Percentiles rank a stretch among this genome's conserved stretches.
phyloP scores from a whole-genome alignment of 2,797 vertebrate genomes.

The Chiroxiphia lanceolata region DNA sequence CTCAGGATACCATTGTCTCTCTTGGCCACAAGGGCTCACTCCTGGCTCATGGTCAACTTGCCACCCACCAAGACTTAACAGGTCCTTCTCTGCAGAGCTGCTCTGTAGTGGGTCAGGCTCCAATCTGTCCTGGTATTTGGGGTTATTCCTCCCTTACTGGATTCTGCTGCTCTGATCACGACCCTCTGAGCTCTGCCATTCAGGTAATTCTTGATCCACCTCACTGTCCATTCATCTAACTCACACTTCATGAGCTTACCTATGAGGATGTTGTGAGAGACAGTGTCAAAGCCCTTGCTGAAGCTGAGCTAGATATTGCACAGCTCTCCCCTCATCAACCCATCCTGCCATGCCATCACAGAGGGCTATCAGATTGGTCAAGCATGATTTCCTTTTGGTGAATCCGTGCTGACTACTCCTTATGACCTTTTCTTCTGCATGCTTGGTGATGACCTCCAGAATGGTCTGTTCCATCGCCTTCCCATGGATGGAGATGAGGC shows the following conservation, averaged over 20 bases:
- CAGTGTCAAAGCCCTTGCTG: neutral
- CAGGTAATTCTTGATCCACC: neutral
- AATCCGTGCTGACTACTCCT: neutral
- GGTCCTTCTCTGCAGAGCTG: neutral
- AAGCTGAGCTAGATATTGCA: neutral
- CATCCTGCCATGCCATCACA: neutral
- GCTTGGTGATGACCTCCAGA: neutral
- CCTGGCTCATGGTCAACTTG: neutral
- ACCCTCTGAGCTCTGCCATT: neutral
- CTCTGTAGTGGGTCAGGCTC: neutral
- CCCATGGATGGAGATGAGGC: neutral
- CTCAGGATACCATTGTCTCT: neutral
- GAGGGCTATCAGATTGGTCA: neutral
- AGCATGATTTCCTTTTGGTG: neutral
- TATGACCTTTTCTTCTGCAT: neutral
- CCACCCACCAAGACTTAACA: neutral
- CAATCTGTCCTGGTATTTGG: neutral
- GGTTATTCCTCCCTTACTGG: neutral
- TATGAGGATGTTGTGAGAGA: neutral
- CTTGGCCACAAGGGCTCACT: neutral
- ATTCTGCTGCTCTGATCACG: neutral
- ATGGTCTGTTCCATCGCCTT: neutral
- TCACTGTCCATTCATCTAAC: neutral
- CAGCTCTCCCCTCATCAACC: neutral
- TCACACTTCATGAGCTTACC: neutral